Conservation (phyloP, 2,113 vertebrate species). For the Astur gentilis region DNA sequence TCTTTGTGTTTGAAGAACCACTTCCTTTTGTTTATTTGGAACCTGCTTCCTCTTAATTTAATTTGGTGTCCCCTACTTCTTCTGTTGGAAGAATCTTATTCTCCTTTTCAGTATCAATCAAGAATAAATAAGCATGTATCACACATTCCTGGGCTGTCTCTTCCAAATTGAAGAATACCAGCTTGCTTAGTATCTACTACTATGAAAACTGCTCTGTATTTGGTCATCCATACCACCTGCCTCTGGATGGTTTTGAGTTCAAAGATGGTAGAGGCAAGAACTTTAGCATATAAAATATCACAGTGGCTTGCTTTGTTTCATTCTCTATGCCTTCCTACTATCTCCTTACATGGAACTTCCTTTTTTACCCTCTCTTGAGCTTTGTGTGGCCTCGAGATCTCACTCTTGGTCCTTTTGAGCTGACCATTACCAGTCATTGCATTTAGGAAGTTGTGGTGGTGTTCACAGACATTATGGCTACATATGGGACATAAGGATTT, state of each 20-base stretch:
- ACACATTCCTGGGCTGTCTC: not conserved
- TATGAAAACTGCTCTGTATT: not conserved
- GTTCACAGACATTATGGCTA: not conserved
- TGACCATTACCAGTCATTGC: not conserved
- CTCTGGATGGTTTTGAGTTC: not conserved
- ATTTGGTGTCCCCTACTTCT: not conserved
- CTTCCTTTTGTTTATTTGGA: slow-evolving; percentile 7
- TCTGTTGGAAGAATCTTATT: not conserved
- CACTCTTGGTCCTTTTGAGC: not conserved
- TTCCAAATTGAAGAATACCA: not conserved
- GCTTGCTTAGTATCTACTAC: not conserved
- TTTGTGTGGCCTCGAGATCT: not conserved
- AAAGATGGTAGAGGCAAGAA: not conserved
- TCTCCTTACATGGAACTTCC: not conserved
- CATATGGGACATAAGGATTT: not conserved
- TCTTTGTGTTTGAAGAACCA: not conserved
- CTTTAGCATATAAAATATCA: not conserved
- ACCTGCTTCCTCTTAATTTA: not conserved
- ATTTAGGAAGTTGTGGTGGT: not conserved
- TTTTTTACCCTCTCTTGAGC: not conserved
- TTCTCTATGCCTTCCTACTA: not conserved
- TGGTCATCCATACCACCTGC: not conserved
- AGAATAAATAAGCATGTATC: not conserved
- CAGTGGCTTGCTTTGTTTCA: not conserved
- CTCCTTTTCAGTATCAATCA: not conserved